A percentile compares a stretch with the other conserved stretches of the same genome.
These are phyloP conservation scores for Andrena camellia DNA, from an alignment of 2,888 invertebrate genomes.

Conservation along the genomic window DNA sequence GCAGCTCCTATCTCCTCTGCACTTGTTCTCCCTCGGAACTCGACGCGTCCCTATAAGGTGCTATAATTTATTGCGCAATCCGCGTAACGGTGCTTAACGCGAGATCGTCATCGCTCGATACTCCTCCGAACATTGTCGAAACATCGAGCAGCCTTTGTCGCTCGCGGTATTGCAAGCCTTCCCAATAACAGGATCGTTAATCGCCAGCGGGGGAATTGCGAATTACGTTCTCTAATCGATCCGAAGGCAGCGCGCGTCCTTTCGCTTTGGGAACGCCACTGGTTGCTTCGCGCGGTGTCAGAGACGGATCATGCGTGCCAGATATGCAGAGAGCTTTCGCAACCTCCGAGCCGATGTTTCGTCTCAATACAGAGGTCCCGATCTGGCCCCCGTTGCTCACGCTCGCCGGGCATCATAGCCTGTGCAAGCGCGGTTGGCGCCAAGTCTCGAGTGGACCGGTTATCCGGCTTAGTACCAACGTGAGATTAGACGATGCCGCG, in stretches of 20 bases:
- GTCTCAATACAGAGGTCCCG: slow-evolving; percentile 50
- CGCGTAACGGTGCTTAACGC: slow-evolving; percentile 39
- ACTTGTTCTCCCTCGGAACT: slow-evolving; percentile 59
- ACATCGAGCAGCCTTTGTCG: too few species aligned
- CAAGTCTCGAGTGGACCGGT: slow-evolving; percentile 58
- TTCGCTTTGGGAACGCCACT: slow-evolving; percentile 26
- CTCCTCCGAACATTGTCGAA: too few species aligned
- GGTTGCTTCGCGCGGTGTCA: slow-evolving; percentile 37
- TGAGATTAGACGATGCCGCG: slow-evolving; percentile 49
- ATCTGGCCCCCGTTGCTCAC: slow-evolving; percentile 38
- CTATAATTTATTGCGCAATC: slow-evolving; percentile 71
- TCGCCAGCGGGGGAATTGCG: too few species aligned
- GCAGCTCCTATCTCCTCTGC: slow-evolving; percentile 60
- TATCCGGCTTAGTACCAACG: slow-evolving; percentile 36
- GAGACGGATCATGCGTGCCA: slow-evolving; percentile 40
- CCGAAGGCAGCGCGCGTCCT: background rate
- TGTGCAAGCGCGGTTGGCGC: slow-evolving; percentile 60
- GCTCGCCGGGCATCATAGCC: slow-evolving; percentile 39
- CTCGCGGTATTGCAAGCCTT: too few species aligned
- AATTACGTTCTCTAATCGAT: background rate
- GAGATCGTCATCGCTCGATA: slow-evolving; percentile 49
- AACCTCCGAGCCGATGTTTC: slow-evolving; percentile 57
- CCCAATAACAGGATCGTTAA: background rate
- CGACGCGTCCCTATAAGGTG: slow-evolving; percentile 63
- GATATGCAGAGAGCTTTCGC: slow-evolving; percentile 37